Evolutionary conservation across 1,140 invertebrate genomes (phyloP).

Genomic region (Habropoda laboriosa): DNA sequence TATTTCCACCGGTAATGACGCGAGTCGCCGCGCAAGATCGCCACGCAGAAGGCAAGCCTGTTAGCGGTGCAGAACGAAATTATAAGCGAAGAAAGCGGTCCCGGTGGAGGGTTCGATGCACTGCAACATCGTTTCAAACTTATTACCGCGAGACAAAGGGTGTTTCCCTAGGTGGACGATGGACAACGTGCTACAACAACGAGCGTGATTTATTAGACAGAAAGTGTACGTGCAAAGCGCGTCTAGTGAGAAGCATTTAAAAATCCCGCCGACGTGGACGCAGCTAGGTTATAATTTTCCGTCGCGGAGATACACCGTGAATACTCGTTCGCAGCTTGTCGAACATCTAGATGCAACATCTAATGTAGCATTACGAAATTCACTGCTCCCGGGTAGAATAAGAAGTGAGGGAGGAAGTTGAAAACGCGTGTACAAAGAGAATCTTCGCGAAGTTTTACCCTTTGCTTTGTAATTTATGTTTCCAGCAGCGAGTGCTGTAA

Average conservation of each 20-base stretch:
- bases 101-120: slow-evolving; percentile 52
- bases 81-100: slow-evolving; percentile 53
- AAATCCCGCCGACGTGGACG: slow-evolving; percentile 24
- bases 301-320: slow-evolving; percentile 25
- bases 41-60: slow-evolving; percentile 41
- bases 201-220: slow-evolving; percentile 38
- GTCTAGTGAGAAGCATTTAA: slow-evolving; percentile 17
- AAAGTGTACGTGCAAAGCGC: neutral
- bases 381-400: neutral
- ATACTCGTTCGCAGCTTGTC: neutral
- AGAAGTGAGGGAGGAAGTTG: neutral
- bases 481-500: no score
- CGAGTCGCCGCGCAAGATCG: slow-evolving; percentile 50
- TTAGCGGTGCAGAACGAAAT: slow-evolving; percentile 61
- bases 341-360: neutral
- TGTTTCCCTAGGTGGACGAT: neutral
- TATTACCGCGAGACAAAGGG: slow-evolving; percentile 31
- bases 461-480: no score
- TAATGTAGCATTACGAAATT: neutral
- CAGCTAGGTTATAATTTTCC: slow-evolving; percentile 33
- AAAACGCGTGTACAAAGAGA: neutral
- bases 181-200: slow-evolving; percentile 4
- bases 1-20: slow-evolving; percentile 60
- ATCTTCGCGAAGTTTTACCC: no score
- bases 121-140: slow-evolving; percentile 34